Conservation (phyloP, 2,888 invertebrate species). For the Lasioglossum zephyrum region DNA sequence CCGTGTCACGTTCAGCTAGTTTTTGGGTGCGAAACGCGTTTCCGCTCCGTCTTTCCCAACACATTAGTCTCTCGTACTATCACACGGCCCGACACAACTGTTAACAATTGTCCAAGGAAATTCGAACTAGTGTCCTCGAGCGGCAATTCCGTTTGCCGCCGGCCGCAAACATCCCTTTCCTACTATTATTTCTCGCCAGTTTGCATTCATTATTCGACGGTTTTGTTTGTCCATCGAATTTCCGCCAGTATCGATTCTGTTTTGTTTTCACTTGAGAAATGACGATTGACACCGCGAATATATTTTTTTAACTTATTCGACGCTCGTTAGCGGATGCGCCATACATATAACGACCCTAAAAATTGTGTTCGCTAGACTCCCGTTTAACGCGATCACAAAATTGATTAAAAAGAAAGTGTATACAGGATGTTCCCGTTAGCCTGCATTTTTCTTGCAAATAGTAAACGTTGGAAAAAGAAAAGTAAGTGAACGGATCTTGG, state of each 20-base stretch:
- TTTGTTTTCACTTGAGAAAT: not conserved
- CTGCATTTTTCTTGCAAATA: no score
- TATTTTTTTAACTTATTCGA: not conserved
- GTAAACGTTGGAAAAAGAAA: no score
- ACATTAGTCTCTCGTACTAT: conserved; percentile 62
- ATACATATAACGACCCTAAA: not conserved
- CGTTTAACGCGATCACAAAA: not conserved
- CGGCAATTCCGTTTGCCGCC: conserved; percentile 27
- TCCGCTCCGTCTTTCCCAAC: conserved; percentile 62
- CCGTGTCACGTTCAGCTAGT: conserved; percentile 38
- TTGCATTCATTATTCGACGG: not conserved
- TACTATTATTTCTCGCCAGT: not conserved
- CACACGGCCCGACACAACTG: conserved; percentile 36
- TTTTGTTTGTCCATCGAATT: not conserved
- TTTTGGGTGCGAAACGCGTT: conserved; percentile 67
- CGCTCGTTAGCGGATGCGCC: not conserved
- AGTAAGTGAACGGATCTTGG: no score
- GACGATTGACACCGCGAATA: not conserved
- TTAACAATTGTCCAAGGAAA: conserved; percentile 57
- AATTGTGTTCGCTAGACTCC: not conserved
- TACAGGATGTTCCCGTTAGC: no score
- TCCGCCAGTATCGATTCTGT: not conserved
- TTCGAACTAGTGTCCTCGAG: conserved; percentile 31
- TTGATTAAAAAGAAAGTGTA: not conserved
- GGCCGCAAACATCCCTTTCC: not conserved